Evolutionary conservation across 2,113 vertebrate genomes (phyloP).

Genomic region (Myrmecobius fasciatus): DNA sequence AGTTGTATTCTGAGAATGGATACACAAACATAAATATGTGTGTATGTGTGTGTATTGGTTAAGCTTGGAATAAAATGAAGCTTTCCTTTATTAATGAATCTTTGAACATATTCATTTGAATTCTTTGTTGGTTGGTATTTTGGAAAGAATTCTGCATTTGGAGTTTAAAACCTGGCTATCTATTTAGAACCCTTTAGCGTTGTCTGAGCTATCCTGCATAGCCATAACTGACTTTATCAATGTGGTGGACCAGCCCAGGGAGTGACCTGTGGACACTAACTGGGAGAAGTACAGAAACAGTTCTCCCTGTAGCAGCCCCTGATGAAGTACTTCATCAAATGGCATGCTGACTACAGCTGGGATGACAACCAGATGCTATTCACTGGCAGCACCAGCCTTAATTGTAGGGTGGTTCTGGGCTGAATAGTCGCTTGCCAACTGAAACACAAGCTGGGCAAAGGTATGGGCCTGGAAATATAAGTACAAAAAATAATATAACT

Average conservation of each 20-base stretch:
- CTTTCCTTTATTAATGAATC: not conserved
- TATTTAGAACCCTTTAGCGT: not conserved
- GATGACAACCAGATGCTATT: conserved; percentile 86
- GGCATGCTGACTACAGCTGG: conserved; percentile 90
- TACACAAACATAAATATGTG: not conserved
- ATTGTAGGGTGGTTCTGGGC: conserved; percentile 84
- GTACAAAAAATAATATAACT: not conserved
- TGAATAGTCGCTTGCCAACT: conserved; percentile 85
- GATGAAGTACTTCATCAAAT: conserved; percentile 83
- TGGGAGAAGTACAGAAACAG: not conserved
- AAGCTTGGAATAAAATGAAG: not conserved
- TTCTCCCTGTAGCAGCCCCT: not conserved
- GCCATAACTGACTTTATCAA: not conserved
- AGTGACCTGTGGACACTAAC: not conserved
- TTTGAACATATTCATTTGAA: not conserved
- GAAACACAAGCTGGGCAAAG: not conserved
- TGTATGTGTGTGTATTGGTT: not conserved
- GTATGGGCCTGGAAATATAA: not conserved
- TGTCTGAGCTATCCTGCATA: not conserved
- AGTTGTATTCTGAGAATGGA: not conserved
- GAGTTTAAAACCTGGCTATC: not conserved
- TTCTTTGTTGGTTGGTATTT: not conserved
- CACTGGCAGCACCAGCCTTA: conserved; percentile 71
- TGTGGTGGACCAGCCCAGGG: not conserved
- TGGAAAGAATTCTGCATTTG: not conserved